Percentiles rank a stretch among this genome's conserved stretches.
Evolutionary conservation across 2,113 vertebrate genomes (phyloP).

Genomic region (Caracal caracal): DNA sequence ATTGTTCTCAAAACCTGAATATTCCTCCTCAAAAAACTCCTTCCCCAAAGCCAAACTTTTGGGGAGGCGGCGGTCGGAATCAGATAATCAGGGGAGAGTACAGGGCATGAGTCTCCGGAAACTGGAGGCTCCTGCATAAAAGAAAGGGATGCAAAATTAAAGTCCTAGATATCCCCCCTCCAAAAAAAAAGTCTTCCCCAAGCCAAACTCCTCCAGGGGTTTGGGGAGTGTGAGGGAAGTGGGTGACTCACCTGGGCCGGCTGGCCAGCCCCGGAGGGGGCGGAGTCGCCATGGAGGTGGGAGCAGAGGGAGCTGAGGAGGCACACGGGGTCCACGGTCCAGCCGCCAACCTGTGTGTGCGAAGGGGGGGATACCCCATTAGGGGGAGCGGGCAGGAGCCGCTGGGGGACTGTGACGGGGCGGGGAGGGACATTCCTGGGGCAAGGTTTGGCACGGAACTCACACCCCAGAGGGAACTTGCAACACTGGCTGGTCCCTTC

Average conservation of each 20-base stretch:
- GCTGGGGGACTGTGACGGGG: slow-evolving; percentile 28
- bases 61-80: neutral
- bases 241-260: slow-evolving; percentile 82
- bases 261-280: slow-evolving; percentile 81
- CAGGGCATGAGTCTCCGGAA: neutral
- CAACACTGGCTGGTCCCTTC: neutral
- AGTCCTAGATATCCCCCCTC: slow-evolving; percentile 58
- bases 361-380: slow-evolving; percentile 82
- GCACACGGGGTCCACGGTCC: slow-evolving; percentile 82
- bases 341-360: slow-evolving; percentile 83
- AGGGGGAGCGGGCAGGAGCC: slow-evolving; percentile 79
- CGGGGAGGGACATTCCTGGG: neutral
- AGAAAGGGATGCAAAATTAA: slow-evolving; percentile 60
- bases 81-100: neutral
- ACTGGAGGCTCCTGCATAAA: neutral
- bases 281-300: slow-evolving; percentile 81
- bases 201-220: slow-evolving; percentile 52
- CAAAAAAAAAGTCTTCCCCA: slow-evolving; percentile 60
- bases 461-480: neutral
- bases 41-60: slow-evolving; percentile 31
- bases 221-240: slow-evolving; percentile 42
- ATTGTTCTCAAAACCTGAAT: neutral
- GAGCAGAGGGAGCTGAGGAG: slow-evolving; percentile 84
- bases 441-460: neutral
- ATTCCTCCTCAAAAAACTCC: slow-evolving; percentile 44